Conservation (phyloP, 2,113 vertebrate species). For the Malurus cyaneus region DNA sequence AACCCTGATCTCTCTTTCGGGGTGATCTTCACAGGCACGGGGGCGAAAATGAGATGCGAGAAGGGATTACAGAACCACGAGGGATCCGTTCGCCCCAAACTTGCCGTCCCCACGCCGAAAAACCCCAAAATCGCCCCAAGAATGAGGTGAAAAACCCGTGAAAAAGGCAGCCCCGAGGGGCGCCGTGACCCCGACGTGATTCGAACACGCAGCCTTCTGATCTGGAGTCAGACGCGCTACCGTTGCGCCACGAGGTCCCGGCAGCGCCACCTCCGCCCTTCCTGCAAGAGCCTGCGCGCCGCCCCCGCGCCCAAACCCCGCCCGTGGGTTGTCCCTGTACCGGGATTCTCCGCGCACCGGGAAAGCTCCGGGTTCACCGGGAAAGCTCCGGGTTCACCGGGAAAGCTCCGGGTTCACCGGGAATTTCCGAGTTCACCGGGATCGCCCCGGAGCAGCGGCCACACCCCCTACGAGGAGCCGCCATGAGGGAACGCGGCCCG, state of each 20-base stretch:
- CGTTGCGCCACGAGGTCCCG: constrained; percentile 74
- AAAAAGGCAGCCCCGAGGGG: accelerated
- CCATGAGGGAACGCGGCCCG: background rate
- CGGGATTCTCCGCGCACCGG: background rate
- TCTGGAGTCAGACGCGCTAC: constrained; percentile 77
- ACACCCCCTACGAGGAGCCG: accelerated
- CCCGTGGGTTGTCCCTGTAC: background rate
- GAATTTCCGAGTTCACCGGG: background rate
- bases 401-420: background rate
- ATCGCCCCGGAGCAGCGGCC: background rate
- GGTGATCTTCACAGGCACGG: background rate
- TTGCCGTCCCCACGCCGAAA: too few species aligned
- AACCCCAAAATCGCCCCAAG: too few species aligned
- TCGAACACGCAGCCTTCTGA: constrained; percentile 81
- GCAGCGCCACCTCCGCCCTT: accelerated
- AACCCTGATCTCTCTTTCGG: too few species aligned
- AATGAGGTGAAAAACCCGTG: too few species aligned
- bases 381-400: background rate
- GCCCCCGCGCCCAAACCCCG: too few species aligned
- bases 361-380: background rate
- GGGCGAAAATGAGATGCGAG: accelerated
- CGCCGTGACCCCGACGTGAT: constrained; percentile 70
- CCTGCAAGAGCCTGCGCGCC: background rate
- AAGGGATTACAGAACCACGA: accelerated
- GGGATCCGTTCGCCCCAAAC: background rate